These are phyloP conservation scores for Cirrhinus mrigala DNA, from an alignment of 2,797 vertebrate genomes.

Conservation along the genomic window DNA sequence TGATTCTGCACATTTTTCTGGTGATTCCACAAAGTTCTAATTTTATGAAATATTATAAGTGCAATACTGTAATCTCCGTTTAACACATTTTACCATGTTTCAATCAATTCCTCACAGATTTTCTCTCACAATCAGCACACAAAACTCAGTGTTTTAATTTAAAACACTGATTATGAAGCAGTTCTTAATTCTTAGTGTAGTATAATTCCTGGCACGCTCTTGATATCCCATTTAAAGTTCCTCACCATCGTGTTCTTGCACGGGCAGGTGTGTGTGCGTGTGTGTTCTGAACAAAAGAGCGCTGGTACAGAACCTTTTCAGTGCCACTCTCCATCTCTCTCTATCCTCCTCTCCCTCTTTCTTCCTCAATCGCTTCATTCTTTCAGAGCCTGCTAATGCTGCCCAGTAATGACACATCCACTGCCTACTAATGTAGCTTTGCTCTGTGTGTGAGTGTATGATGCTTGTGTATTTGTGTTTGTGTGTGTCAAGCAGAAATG, in stretches of 20 bases:
- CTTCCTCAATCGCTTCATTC: constrained; percentile 66
- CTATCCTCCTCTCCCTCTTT: constrained; percentile 26
- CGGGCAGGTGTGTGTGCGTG: constrained; percentile 9
- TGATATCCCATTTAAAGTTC: background rate
- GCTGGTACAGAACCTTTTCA: constrained; percentile 47
- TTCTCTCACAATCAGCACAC: background rate
- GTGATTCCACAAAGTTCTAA: background rate
- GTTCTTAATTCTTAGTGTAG: background rate
- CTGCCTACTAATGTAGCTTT: constrained; percentile 70
- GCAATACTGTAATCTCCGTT: background rate
- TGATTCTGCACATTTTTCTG: background rate
- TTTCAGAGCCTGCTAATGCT: constrained; percentile 64
- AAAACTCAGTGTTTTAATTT: background rate
- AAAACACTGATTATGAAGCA: background rate
- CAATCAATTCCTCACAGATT: background rate
- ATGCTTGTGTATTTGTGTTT: constrained; percentile 8
- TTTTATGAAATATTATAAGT: background rate
- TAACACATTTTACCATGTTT: background rate
- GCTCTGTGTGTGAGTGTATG: constrained; percentile 42
- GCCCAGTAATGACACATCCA: constrained; percentile 64
- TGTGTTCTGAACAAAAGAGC: constrained; percentile 25
- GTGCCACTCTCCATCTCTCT: constrained; percentile 52
- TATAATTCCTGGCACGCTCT: constrained; percentile 2
- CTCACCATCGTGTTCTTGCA: background rate
- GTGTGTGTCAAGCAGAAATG: constrained; percentile 23